phyloP scores from a whole-genome alignment of 2,113 vertebrate genomes.

The Anas platyrhynchos region DNA sequence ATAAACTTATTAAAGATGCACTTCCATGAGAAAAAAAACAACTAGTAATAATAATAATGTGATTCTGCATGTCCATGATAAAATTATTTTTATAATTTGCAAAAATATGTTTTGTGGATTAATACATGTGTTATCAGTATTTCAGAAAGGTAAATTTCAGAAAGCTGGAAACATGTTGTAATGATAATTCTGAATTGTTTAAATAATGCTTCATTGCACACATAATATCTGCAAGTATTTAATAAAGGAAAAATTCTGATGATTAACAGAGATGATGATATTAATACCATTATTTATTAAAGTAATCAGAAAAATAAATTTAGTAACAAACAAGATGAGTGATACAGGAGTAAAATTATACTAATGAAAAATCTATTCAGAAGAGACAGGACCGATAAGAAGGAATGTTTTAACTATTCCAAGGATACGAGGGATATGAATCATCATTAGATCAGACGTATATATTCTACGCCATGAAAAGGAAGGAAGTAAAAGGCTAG shows the following conservation, averaged over 20 bases:
- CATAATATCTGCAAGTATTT: neutral
- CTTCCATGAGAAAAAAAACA: neutral
- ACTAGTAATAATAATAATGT: neutral
- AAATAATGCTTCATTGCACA: neutral
- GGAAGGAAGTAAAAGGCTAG: neutral
- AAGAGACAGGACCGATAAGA: neutral
- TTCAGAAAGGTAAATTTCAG: neutral
- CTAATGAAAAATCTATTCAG: neutral
- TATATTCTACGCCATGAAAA: neutral
- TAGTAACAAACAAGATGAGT: neutral
- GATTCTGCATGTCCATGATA: neutral
- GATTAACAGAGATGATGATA: neutral
- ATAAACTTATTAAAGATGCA: neutral
- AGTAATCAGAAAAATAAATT: neutral
- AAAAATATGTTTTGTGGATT: neutral
- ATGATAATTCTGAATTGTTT: neutral
- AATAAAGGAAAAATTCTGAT: neutral
- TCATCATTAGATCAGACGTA: neutral
- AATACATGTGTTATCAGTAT: neutral
- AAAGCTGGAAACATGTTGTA: rapidly evolving
- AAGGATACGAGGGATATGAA: neutral
- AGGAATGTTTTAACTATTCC: neutral
- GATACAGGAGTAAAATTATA: neutral
- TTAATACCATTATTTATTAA: neutral
- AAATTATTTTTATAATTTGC: neutral